Percentiles rank a stretch among this genome's conserved stretches.
These are phyloP conservation scores for Mactromeris polynyma DNA, from an alignment of 2,888 invertebrate species.

Conservation along the genomic window DNA sequence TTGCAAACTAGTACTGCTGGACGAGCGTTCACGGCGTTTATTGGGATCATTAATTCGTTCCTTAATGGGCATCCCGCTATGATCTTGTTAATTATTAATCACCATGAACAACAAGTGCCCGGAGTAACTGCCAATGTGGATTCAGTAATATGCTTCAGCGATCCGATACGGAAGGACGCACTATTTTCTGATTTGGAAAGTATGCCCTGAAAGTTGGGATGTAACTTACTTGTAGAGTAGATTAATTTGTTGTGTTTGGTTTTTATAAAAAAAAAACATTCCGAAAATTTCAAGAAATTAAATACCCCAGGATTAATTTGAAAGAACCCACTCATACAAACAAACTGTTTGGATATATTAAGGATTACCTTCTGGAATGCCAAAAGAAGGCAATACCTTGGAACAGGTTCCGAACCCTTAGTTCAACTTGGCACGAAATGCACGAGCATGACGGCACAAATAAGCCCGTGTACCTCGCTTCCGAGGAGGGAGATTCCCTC, in stretches of 20 bases:
- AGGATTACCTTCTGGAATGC: conserved; percentile 29
- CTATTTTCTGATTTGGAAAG: conserved; percentile 18
- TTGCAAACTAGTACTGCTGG: neutral
- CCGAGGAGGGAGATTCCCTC: conserved; percentile 62
- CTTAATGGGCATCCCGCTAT: conserved; percentile 59
- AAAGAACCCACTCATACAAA: neutral
- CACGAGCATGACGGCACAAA: conserved; percentile 60
- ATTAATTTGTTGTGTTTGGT: conserved; percentile 20
- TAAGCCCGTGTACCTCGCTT: conserved; percentile 65
- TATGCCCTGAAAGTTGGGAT: conserved; percentile 39
- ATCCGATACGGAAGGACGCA: conserved; percentile 13
- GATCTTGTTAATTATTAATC: conserved; percentile 70
- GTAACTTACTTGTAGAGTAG: conserved; percentile 48
- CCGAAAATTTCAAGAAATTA: neutral
- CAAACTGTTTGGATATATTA: conserved; percentile 16
- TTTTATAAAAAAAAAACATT: neutral
- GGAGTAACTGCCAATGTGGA: conserved; percentile 36
- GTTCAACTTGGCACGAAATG: conserved; percentile 31
- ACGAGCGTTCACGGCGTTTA: conserved; percentile 15
- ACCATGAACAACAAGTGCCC: conserved; percentile 63
- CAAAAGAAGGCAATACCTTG: conserved; percentile 28
- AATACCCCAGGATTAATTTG: neutral
- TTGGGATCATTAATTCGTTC: conserved; percentile 41
- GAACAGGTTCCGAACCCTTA: neutral
- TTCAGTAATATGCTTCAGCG: conserved; percentile 20